Evolutionary conservation across 2,888 invertebrate species (phyloP).

Genomic region (Cryptus viduatorius): DNA sequence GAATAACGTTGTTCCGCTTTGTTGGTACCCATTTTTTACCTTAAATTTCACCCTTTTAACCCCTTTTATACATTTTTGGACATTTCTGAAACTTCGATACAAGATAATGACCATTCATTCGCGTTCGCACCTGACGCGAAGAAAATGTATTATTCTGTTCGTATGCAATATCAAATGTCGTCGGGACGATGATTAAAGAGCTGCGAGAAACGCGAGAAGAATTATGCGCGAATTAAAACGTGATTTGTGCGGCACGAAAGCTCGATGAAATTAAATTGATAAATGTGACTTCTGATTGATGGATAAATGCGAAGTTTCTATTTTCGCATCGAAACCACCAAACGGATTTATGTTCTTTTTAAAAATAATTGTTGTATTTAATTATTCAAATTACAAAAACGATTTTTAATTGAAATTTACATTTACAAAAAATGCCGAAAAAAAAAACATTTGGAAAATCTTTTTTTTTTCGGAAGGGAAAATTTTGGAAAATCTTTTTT

Average conservation of each 20-base stretch:
- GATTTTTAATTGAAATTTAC: too few species aligned
- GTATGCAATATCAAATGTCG: constrained; percentile 31
- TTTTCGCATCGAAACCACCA: too few species aligned
- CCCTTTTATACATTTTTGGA: not conserved
- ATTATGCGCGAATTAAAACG: constrained; percentile 1
- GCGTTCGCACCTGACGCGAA: not conserved
- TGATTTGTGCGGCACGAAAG: not conserved
- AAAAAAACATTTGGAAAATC: too few species aligned
- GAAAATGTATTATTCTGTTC: constrained; percentile 15
- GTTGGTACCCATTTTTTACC: not conserved
- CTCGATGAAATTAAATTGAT: constrained; percentile 8
- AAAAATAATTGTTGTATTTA: too few species aligned
- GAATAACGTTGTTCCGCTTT: not conserved
- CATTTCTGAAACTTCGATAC: not conserved
- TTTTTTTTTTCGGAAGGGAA: too few species aligned
- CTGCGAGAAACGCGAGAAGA: not conserved
- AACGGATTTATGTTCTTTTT: too few species aligned
- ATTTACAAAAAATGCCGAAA: too few species aligned
- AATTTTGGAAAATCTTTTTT: too few species aligned
- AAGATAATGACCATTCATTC: not conserved
- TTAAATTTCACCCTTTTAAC: not conserved
- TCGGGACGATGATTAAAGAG: constrained; percentile 30
- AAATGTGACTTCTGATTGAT: not conserved
- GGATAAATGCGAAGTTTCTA: not conserved
- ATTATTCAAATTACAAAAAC: too few species aligned